Conservation (phyloP, 2,797 vertebrate genomes). For the Artibeus lituratus region DNA sequence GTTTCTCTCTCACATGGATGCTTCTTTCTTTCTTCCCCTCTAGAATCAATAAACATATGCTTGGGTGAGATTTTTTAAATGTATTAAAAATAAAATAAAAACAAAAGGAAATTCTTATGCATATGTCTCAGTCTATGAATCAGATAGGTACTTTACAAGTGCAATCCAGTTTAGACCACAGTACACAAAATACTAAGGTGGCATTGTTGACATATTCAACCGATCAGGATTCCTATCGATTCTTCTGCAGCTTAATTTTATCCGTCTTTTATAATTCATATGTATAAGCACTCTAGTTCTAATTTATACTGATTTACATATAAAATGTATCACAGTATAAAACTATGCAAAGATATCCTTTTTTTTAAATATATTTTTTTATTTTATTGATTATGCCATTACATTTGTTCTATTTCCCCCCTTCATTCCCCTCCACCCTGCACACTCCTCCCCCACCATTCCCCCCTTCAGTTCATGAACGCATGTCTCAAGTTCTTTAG, state of each 20-base stretch:
- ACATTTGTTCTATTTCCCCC: too few relatives aligned
- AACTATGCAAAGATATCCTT: conserved; percentile 17
- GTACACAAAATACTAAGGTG: neutral
- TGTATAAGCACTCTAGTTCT: conserved; percentile 7
- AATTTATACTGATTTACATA: neutral
- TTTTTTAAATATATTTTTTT: too few relatives aligned
- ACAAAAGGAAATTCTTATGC: neutral
- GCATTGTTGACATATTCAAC: conserved; percentile 50
- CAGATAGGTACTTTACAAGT: neutral
- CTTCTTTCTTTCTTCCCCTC: neutral
- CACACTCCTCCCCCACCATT: too few relatives aligned
- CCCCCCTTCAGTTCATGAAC: too few relatives aligned
- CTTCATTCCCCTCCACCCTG: too few relatives aligned
- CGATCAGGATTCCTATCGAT: conserved; percentile 34
- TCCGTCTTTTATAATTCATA: conserved; percentile 44
- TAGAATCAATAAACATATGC: too few relatives aligned
- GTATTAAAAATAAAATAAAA: neutral
- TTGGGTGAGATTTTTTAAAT: neutral
- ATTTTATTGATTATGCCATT: too few relatives aligned
- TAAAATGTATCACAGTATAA: conserved; percentile 14
- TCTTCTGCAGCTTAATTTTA: conserved; percentile 49
- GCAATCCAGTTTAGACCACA: conserved; percentile 32
- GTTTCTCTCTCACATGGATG: neutral
- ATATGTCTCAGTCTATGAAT: conserved; percentile 35
- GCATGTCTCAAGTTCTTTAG: too few relatives aligned